Percentiles rank a stretch among this genome's conserved stretches.
Conservation (phyloP, 1,140 invertebrate genomes). For the Drosophila ogumai region DNA sequence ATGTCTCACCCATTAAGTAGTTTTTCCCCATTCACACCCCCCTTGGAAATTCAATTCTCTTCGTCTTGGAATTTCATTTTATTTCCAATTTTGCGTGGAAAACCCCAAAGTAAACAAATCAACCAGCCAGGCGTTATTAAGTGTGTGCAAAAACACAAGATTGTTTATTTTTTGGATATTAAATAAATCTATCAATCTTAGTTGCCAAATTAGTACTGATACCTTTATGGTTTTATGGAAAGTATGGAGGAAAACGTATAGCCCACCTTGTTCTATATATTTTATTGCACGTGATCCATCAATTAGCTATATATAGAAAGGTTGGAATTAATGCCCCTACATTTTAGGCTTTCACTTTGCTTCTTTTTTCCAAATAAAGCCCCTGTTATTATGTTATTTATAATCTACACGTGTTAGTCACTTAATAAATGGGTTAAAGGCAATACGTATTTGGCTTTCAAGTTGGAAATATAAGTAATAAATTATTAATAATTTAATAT, state of each 20-base stretch:
- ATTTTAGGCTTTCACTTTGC: slow-evolving; percentile 1
- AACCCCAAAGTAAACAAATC: not conserved
- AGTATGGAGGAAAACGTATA: not conserved
- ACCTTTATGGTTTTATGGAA: not conserved
- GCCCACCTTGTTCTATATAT: not conserved
- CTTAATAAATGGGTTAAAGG: slow-evolving; percentile 27
- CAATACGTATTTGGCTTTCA: not conserved
- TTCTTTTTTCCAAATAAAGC: not conserved
- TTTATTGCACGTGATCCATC: slow-evolving; percentile 23
- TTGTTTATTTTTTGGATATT: not conserved
- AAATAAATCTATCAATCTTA: slow-evolving; percentile 13
- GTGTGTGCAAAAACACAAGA: slow-evolving; percentile 14
- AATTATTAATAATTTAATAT: slow-evolving; percentile 17
- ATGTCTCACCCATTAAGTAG: slow-evolving; percentile 63
- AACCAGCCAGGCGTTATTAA: not conserved
- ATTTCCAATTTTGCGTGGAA: slow-evolving; percentile 10
- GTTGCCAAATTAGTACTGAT: slow-evolving; percentile 9
- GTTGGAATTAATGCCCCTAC: slow-evolving; percentile 3
- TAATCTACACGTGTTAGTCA: slow-evolving; percentile 17
- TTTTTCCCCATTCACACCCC: slow-evolving; percentile 13
- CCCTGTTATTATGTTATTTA: slow-evolving; percentile 16
- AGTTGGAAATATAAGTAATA: slow-evolving; percentile 2
- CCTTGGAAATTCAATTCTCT: not conserved
- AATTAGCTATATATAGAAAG: slow-evolving; percentile 28
- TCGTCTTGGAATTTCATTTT: slow-evolving; percentile 21